Conservation (phyloP, 2,113 vertebrate species). For the Lamprologus callipterus region DNA sequence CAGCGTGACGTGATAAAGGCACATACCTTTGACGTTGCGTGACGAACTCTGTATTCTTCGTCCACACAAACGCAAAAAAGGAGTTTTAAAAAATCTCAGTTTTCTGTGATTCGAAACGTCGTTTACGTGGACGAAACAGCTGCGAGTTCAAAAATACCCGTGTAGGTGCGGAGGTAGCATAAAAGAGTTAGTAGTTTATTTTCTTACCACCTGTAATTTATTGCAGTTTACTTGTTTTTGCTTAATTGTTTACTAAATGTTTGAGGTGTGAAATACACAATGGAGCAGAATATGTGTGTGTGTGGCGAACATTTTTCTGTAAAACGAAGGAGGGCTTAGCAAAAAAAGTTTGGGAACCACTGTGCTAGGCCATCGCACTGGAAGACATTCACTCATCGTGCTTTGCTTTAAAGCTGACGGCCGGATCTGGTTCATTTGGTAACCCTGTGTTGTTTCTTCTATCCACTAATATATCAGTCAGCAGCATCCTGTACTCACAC, state of each 20-base stretch:
- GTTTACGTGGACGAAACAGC: background rate
- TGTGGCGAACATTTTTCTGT: background rate
- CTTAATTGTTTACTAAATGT: background rate
- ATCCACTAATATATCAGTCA: background rate
- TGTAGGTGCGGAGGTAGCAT: accelerated
- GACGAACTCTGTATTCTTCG: accelerated
- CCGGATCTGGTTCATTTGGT: background rate
- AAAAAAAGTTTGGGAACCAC: accelerated
- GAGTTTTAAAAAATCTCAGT: accelerated
- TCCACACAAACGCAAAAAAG: background rate
- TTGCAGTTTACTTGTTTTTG: background rate
- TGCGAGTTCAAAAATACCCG: accelerated
- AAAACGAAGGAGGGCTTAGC: accelerated
- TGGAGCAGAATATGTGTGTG: accelerated
- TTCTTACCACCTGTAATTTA: background rate
- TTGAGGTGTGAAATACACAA: background rate
- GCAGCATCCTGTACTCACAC: background rate
- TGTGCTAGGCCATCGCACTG: background rate
- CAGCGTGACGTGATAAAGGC: accelerated
- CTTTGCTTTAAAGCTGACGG: accelerated
- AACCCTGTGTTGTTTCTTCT: background rate
- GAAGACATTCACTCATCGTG: background rate
- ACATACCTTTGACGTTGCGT: accelerated
- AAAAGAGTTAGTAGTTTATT: background rate
- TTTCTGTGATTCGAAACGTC: accelerated